These are phyloP conservation scores for Mamestra brassicae DNA, from an alignment of 2,888 invertebrate species.

Conservation along the genomic window DNA sequence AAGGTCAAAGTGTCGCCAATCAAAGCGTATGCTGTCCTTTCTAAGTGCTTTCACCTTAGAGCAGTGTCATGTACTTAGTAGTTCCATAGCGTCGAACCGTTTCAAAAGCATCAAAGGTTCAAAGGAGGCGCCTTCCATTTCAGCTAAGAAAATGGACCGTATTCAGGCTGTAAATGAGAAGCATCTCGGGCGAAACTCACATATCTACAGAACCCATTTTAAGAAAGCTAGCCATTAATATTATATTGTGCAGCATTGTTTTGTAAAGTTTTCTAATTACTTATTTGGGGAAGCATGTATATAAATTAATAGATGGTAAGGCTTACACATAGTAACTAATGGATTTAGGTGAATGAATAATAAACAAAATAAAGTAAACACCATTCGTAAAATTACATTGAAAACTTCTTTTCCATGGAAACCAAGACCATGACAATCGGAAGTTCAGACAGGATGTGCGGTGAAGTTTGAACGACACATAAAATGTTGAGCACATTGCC, in stretches of 20 bases:
- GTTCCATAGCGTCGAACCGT: conserved; percentile 59
- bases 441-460: conserved; percentile 42
- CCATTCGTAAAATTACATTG: conserved; percentile 1
- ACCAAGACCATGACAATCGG: conserved; percentile 41
- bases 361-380: conserved; percentile 11
- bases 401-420: conserved; percentile 30
- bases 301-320: too few species aligned
- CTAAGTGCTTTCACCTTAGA: conserved; percentile 50
- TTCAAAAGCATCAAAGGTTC: conserved; percentile 80
- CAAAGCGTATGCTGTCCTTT: conserved; percentile 39
- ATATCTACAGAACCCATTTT: conserved; percentile 39
- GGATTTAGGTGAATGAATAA: neutral
- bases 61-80: conserved; percentile 51
- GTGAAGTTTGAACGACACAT: conserved; percentile 50
- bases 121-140: conserved; percentile 81
- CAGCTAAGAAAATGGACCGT: conserved; percentile 81
- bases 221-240: conserved; percentile 48
- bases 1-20: conserved; percentile 52
- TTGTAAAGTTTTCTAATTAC: neutral
- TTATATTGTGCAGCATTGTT: conserved; percentile 23
- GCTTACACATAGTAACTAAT: neutral
- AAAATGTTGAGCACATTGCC: conserved; percentile 64
- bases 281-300: neutral
- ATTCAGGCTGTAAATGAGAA: conserved; percentile 87
- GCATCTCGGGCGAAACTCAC: conserved; percentile 63